Base-by-base conservation (phyloP, 2,113 vertebrate species). In the Nothocercus julius region DNA sequence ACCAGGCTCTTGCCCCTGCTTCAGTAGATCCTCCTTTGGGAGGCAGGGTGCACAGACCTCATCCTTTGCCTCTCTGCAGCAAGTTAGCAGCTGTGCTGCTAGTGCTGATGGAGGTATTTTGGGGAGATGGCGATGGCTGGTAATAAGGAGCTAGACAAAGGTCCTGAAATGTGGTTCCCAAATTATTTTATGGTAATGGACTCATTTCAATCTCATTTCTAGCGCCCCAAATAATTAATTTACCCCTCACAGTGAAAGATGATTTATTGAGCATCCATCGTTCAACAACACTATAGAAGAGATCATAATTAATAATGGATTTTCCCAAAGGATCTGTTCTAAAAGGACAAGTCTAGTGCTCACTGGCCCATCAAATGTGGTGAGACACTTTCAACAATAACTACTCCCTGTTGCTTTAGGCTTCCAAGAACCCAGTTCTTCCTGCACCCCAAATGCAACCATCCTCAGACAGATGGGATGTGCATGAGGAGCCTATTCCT, bases 241-340 rank as follows among this genome's bases (percentile, higher is more conserved):
- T 87, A 64, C 18, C n/a, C 9, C 59, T 94, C 70, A 89, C 62
- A 82, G 20, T 54, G 32, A n/a, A 63, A 51, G 30, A 18, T 21
- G 67, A 59, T 84, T 86, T 89, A 74, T 59, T 85, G 77, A 93
- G 45, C 77, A 63, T 92, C 28, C 53, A 32, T 20, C 93, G 90
- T 82, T 93, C 0, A 0, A 70, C 87, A 81, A 70, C 70, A 42
- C 70, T 92, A 59, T 59, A 73, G 86, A 82, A 82, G 49, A 89
- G 70, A 92, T 69, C 49, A 80, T 49, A 85, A 93, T 92, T 94
- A 94, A 85, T 86, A 93, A 93, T 92, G 81, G 54, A 89, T 93
- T 89, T 82, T 79, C 93, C 83, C 85, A 77, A 82, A 79, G 53
- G 81, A 87, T 18, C 47, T 81, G 74, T 93, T 96, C 94, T 93